Base-by-base conservation (phyloP, 2,888 invertebrate species). In the Lasioglossum leucozonium region DNA sequence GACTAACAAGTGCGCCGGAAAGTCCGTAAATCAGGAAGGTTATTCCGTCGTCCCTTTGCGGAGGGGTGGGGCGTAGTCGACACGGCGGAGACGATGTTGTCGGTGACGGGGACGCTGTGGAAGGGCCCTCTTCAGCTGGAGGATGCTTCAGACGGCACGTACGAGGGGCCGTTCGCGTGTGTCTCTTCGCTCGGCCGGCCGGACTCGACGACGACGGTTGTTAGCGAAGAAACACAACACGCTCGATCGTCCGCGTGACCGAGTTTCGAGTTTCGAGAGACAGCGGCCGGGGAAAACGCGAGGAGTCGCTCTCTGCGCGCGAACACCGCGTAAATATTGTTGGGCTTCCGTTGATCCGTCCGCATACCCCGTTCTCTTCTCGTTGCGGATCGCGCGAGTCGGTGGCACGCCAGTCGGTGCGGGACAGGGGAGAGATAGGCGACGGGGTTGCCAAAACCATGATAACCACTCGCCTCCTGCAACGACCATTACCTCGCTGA, bases 81-180 rank as follows among this genome's bases (percentile, higher is more conserved):
- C 85, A 67, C 3, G 85, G 75, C 72, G 55, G n/a, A 77, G 85
- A 80, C 77, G 77, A 71, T 51, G 77, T 77, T 76, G 81, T 58
- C 22, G 65, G 55, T 80, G 71, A 72, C 76, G 67, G 78, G 78
- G 73, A 82, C 34, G 77, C 72, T 79, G 79, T 22, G 76, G 87
- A 82, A 81, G 79, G 77, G 79, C 58, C 78, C 86, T 83, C 88
- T 89, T 77, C 81, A 86, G 80, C 76, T 72, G 79, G 44, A 89
- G 88, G 90, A 86, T 81, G 58, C 89, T 89, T 74, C 74, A 89
- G 77, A 84, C 77, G 69, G 84, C 86, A 89, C 86, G 88, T 88
- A 86, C 87, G 82, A 80, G 85, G 71, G 85, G 71, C 72, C 85
- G 85, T 83, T 40, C 87, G 77, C 75, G 75, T 86, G 77, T 87